These are phyloP conservation scores for Opisthograptis luteolata DNA, from an alignment of 2,888 invertebrate genomes.

Conservation along the genomic window DNA sequence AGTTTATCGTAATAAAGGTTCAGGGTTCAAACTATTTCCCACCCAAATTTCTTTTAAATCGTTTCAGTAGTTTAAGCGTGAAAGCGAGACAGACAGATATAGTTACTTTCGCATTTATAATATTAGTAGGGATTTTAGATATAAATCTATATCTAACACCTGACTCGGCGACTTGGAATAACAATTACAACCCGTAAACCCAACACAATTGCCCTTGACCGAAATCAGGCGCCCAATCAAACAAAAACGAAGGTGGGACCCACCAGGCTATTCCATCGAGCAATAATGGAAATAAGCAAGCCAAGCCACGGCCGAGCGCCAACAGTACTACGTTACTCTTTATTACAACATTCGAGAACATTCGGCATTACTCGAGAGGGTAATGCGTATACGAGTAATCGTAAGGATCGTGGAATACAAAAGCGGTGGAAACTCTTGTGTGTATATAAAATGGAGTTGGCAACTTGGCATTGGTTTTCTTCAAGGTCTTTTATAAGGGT, in stretches of 20 bases:
- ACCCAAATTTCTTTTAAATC: too few relatives aligned
- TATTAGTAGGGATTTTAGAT: too few relatives aligned
- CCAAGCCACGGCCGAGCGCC: not conserved
- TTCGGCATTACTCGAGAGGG: conserved; percentile 46
- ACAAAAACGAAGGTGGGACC: conserved; percentile 17
- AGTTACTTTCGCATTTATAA: too few relatives aligned
- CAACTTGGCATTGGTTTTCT: too few relatives aligned
- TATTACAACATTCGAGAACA: conserved; percentile 46
- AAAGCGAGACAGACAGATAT: too few relatives aligned
- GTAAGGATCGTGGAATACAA: conserved; percentile 23
- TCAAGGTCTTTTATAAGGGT: too few relatives aligned
- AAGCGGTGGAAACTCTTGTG: conserved; percentile 28
- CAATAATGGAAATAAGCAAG: conserved; percentile 22
- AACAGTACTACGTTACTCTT: conserved; percentile 49
- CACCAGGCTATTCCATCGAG: conserved; percentile 13
- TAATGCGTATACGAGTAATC: conserved; percentile 38
- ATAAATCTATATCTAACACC: too few relatives aligned
- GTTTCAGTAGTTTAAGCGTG: too few relatives aligned
- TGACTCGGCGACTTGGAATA: too few relatives aligned
- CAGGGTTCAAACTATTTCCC: too few relatives aligned
- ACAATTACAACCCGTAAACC: conserved; percentile 10
- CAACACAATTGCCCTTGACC: conserved; percentile 8
- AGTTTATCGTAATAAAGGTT: too few relatives aligned
- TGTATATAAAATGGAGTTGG: conserved; percentile 45
- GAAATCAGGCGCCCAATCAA: conserved; percentile 9